Base-by-base conservation (phyloP, 2,113 vertebrate genomes). In the Phalacrocorax brasilianus region DNA sequence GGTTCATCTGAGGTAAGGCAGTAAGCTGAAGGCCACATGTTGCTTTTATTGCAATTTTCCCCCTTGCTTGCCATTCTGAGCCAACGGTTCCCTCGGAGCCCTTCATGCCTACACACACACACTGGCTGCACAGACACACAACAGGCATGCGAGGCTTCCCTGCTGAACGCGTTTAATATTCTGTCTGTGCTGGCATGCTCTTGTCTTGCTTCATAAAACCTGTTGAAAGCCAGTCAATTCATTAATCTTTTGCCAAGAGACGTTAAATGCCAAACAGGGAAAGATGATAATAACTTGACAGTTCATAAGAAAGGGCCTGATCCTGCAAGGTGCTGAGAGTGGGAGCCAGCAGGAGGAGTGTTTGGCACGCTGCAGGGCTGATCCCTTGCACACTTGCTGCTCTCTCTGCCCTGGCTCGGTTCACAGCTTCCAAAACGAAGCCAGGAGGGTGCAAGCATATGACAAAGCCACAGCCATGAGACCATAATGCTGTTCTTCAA, bases 161-260 rank as follows among this genome's bases (percentile, higher is more conserved):
- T 62, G 77, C 90, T n/a, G 66, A 6, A 56, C 1, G 4, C n/a
- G 4, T 76, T 84, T 74, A 33, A 91, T 68, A 73, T 49, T 72
- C 91, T 95, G 27, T 89, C 94, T 95, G 92, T 61, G 89, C 96
- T 96, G 94, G 92, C 93, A 92, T 89, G 92, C 94, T 95, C 78
- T 88, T 94, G 68, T 88, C 95, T 95, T 95, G 93, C 94, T 94
- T 97, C 94, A 97, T 93, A 96, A 96, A 97, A 93, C 96, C 94
- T 96, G 96, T 81, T 96, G 95, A 97, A 95, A 97, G 92, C 66
- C 95, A 94, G 89, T 94, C 96, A 94, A 93, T 95, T 94, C 95
- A 96, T 93, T 97, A 96, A 97, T 97, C 95, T 95, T 95, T 78
- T 96, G 97, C 97, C 97, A 97, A 96, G 91, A 96, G 50, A 70